Base-by-base conservation (phyloP, 2,888 invertebrate genomes). In the Mimas tiliae region DNA sequence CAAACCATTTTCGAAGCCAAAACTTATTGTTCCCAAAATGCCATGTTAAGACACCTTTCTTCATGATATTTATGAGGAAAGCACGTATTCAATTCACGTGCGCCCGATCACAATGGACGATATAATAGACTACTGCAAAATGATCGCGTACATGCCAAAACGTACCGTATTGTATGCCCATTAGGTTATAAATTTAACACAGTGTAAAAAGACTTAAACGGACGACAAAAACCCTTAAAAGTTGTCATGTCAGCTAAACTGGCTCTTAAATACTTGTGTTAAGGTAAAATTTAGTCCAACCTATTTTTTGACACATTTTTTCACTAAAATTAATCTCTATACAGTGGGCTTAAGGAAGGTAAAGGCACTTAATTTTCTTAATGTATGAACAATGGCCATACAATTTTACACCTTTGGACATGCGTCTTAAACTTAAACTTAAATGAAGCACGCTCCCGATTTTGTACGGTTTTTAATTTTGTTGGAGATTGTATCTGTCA, bases 371-470 rank as follows among this genome's bases (percentile, higher is more conserved):
- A 14, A 58, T 38, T 42, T 58, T 58, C 42, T 55, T 11, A 11
- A 58, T 19, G 12, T 38, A 53, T n/a, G 58, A 58, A 86, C 86
- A 88, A 87, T 84, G 72, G 68, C 75, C 74, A 80, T 83, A 83
- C 83, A 85, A 85, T 83, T 83, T 85, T 74, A 81, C 78, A 80
- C 80, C 74, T 79, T 79, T 82, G 76, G 74, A 74, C 72, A 77
- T 70, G 79, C 73, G 79, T 75, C 75, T 76, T 75, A 74, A n/a
- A 75, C 76, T 78, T 71, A 77, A 80, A 80, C 74, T 74, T 73
- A 66, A 69, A 69, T 72, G 65, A 66, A 70, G 71, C 74, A 1
- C 4, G 79, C 77, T 77, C 79, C 77, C 73, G 74, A 84, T 83
- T 80, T 76, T 83, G 80, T 76, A 80, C 76, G 72, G 75, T 68